Evolutionary conservation across 2,113 vertebrate genomes (phyloP).

Genomic region (Pteropus alecto): DNA sequence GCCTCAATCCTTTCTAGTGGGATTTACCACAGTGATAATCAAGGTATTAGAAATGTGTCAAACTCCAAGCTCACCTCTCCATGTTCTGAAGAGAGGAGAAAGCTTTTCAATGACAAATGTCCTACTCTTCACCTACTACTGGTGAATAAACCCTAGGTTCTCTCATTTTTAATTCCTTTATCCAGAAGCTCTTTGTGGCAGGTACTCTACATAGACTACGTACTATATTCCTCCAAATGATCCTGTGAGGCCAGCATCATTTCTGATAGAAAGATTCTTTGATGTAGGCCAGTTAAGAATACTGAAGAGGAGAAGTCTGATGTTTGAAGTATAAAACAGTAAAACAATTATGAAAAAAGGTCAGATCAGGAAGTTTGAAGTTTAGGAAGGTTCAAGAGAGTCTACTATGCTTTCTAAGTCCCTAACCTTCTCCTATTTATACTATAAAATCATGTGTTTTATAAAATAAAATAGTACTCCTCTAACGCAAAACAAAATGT

Average conservation of each 20-base stretch:
- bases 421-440: not conserved
- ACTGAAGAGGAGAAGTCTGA: not conserved
- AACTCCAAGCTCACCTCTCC: not conserved
- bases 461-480: not conserved
- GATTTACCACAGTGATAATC: not conserved
- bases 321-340: not conserved
- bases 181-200: too few relatives aligned
- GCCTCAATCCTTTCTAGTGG: not conserved
- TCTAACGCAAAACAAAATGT: not conserved
- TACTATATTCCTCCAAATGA: not conserved
- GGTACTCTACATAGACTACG: not conserved
- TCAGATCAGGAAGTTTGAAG: not conserved
- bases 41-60: not conserved
- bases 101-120: not conserved
- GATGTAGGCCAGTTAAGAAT: not conserved
- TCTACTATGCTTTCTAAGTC: not conserved
- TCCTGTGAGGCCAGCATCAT: rapidly evolving
- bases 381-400: not conserved
- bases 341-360: not conserved
- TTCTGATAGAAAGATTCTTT: not conserved
- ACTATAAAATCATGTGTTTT: not conserved
- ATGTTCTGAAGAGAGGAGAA: not conserved
- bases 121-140: too few relatives aligned
- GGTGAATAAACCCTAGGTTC: too few relatives aligned
- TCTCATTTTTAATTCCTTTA: too few relatives aligned